A percentile compares a stretch with the other conserved stretches of the same genome.
Evolutionary conservation across 2,888 invertebrate genomes (phyloP).

Genomic region (Embidobia sp.): DNA sequence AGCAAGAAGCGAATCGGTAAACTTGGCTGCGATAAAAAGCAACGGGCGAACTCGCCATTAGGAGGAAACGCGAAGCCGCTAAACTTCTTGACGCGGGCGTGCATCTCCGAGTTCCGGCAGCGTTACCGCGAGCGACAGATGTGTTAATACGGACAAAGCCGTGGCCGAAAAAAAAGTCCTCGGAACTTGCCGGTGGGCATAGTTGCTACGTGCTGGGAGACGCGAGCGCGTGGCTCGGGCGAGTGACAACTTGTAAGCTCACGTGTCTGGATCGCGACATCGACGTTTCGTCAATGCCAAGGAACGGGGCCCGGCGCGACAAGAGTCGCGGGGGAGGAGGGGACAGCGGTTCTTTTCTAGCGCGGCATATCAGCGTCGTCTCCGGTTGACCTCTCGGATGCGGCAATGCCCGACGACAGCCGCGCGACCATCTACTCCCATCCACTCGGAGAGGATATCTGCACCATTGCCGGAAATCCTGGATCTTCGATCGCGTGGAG

Average conservation of each 20-base stretch:
- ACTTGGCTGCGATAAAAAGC: no score
- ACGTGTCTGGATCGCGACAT: slow-evolving; percentile 52
- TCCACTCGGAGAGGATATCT: slow-evolving; percentile 58
- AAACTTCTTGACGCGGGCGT: no score
- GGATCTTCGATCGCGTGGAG: slow-evolving; percentile 73
- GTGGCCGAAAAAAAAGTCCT: not conserved
- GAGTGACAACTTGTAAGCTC: slow-evolving; percentile 46
- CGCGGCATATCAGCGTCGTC: slow-evolving; percentile 51
- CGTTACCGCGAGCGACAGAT: no score
- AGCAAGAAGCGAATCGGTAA: no score
- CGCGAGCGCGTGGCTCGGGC: slow-evolving; percentile 25
- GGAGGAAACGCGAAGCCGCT: no score
- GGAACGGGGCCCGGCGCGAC: slow-evolving; percentile 58
- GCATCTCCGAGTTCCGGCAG: no score
- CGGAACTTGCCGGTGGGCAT: no score
- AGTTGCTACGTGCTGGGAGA: no score
- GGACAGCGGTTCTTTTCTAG: slow-evolving; percentile 26
- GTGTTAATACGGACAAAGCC: no score
- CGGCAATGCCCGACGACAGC: slow-evolving; percentile 58
- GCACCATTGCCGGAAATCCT: slow-evolving; percentile 72
- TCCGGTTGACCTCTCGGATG: slow-evolving; percentile 58
- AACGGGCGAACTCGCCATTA: no score
- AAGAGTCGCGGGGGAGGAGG: slow-evolving; percentile 7
- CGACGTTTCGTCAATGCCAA: slow-evolving; percentile 62
- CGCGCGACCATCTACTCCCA: slow-evolving; percentile 57